Base-by-base conservation (phyloP, 2,797 vertebrate genomes). In the Clangula hyemalis region DNA sequence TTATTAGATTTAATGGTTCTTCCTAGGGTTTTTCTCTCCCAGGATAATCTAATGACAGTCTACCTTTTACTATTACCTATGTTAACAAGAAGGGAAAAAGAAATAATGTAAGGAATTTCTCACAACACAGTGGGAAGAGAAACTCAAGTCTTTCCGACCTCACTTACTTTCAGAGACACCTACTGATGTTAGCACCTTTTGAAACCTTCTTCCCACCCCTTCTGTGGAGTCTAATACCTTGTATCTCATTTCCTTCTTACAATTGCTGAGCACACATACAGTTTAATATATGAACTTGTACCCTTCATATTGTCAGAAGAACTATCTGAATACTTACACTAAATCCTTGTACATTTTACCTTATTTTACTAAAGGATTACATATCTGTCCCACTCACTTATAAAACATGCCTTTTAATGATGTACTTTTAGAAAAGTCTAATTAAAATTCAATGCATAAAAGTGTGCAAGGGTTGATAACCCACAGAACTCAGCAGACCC, bases 381-480 rank as follows among this genome's bases (percentile, higher is more conserved):
- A 61, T 80, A 94, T 95, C 94, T 96, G 74, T 94, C 93, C 85
- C 68, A 68, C 56, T 96, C 94, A 87, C 86, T 73, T 94, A 91
- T 95, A 96, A 97, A 95, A 94, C 93, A 85, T 68, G 92, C 72
- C 86, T 95, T 97, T 97, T 97, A 97, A 95, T 93, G 93, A 96
- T 90, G 94, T 97, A 93, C 94, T 95, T 95, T 93, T 96, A 83
- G 94, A 95, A 88, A 89, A 97, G 94, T 81, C 95, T 97, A 96
- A 98, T 98, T 97, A 97, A 96, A 97, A 97, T 97, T 97, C 97
- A 95, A 77, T 87, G 94, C 93, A 95, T 95, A 97, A 94, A 96
- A 96, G 93, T 49, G 43, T 93, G 95, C 92, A 93, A 91, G 93
- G 94, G 95, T 96, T 97, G 97, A 97, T 97, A 97, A 96, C 94